Base-by-base conservation (phyloP, 2,888 invertebrate genomes). In the Trichogramma evanescens region DNA sequence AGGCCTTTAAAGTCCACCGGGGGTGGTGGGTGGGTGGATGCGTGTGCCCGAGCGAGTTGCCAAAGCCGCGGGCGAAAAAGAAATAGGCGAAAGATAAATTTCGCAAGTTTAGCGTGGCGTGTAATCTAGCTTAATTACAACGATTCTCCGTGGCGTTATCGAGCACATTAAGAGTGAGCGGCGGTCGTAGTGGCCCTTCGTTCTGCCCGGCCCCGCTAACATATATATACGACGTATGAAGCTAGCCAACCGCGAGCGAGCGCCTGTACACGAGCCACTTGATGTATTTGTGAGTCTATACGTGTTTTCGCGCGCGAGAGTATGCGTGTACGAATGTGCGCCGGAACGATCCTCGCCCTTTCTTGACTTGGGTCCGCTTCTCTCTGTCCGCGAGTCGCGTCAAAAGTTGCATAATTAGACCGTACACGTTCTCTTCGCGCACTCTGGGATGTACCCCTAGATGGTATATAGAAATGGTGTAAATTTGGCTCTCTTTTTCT, bases 41-140 rank as follows among this genome's bases (percentile, higher is more conserved):
- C 13, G 13, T 13, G 13, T 2, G 13, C 13, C 13, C 13, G 13
- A 13, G 13, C 13, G 1, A 13, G 13, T 13, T 13, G 13, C 13
- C 13, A 13, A 13, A 13, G 13, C 13, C 13, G 13, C 13, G 13
- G 13, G 13, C 13, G 13, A 52, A 49, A 46, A 48, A 43, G 7
- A n/a, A 13, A 38, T 38, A 10, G 41, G 9, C 13, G 13, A 49
- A 49, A 52, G 59, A 54, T 59, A 59, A 59, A 59, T 51, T 59
- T 55, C 5, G 50, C 41, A 39, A 59, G 43, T 56, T 56, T 44
- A 39, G 50, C 55, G 45, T 41, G 9, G 13, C 45, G 26, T 46
- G 51, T 52, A 53, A 57, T 57, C 53, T 38, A 45, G 8, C 56
- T 52, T 56, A 56, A 56, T 60, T 56, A 52, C 53, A 52, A 13